Conservation (phyloP, 2,113 vertebrate genomes). For the Oreocharis arfaki region DNA sequence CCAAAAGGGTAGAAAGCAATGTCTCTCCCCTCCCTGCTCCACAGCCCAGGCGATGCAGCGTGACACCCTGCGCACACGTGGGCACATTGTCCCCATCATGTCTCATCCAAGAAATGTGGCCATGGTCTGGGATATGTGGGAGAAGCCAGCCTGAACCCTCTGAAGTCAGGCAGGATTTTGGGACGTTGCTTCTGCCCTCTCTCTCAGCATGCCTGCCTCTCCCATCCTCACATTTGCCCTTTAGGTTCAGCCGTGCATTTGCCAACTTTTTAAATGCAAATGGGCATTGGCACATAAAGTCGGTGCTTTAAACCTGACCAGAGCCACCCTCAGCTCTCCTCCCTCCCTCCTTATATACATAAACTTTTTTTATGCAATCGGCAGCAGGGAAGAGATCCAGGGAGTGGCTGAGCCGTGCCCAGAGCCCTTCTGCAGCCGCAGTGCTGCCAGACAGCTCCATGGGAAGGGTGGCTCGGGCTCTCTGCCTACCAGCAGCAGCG, state of each 20-base stretch:
- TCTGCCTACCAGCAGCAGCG: slow-evolving; percentile 6
- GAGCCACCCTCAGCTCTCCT: not conserved
- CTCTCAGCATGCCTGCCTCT: not conserved
- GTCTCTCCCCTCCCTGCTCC: not conserved
- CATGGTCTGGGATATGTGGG: not conserved
- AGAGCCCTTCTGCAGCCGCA: not conserved
- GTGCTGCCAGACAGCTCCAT: not conserved
- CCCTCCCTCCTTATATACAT: not conserved
- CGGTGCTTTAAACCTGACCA: not conserved
- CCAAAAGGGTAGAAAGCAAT: not conserved
- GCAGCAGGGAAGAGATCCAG: not conserved
- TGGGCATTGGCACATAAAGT: not conserved
- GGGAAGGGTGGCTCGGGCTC: not conserved
- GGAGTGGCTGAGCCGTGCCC: not conserved
- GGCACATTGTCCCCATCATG: accelerated
- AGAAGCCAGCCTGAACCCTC: not conserved
- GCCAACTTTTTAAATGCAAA: not conserved
- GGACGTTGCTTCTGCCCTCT: not conserved
- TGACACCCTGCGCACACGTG: not conserved
- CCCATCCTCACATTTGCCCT: not conserved
- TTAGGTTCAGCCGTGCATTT: not conserved
- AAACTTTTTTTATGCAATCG: not conserved
- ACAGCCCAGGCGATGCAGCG: not conserved
- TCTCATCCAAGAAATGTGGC: not conserved
- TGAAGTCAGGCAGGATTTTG: not conserved